These are phyloP conservation scores for Heterotis niloticus DNA, from an alignment of 2,113 vertebrate species.

Conservation along the genomic window DNA sequence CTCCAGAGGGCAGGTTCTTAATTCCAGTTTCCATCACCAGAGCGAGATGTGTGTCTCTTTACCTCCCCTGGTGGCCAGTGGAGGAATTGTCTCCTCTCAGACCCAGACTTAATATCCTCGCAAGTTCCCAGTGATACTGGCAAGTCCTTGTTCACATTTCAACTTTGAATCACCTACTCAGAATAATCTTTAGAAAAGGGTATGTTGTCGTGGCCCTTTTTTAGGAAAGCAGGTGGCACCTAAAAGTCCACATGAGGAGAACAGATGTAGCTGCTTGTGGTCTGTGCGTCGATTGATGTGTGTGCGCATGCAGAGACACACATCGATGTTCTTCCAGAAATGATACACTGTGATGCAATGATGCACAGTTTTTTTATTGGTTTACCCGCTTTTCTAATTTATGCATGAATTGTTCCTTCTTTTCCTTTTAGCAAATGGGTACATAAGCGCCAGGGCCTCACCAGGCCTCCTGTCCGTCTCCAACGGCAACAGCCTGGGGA, in stretches of 20 bases:
- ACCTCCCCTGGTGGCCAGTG: not conserved
- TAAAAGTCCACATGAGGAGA: not conserved
- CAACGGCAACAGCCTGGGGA: conserved; percentile 90
- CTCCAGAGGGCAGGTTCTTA: not conserved
- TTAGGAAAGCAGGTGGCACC: not conserved
- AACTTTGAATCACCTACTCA: conserved; percentile 19
- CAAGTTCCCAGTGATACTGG: not conserved
- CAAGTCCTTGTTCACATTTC: not conserved
- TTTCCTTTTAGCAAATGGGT: conserved; percentile 80
- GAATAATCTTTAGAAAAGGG: not conserved
- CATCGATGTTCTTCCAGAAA: conserved; percentile 3
- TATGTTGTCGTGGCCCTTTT: not conserved
- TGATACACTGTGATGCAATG: not conserved
- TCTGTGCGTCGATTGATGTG: not conserved
- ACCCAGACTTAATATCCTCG: not conserved
- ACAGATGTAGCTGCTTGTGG: not conserved
- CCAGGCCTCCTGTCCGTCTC: conserved; percentile 89
- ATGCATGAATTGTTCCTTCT: conserved; percentile 35
- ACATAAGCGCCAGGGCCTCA: conserved; percentile 88
- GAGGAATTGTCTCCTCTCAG: not conserved
- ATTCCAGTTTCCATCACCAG: not conserved
- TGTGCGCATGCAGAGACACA: not conserved
- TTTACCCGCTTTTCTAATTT: conserved; percentile 9
- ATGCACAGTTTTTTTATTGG: not conserved
- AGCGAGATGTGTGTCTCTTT: not conserved